A percentile compares a stretch with the other conserved stretches of the same genome.
These are phyloP conservation scores for Oncorhynchus kisutch DNA, from an alignment of 2,113 vertebrate species.

Conservation along the genomic window DNA sequence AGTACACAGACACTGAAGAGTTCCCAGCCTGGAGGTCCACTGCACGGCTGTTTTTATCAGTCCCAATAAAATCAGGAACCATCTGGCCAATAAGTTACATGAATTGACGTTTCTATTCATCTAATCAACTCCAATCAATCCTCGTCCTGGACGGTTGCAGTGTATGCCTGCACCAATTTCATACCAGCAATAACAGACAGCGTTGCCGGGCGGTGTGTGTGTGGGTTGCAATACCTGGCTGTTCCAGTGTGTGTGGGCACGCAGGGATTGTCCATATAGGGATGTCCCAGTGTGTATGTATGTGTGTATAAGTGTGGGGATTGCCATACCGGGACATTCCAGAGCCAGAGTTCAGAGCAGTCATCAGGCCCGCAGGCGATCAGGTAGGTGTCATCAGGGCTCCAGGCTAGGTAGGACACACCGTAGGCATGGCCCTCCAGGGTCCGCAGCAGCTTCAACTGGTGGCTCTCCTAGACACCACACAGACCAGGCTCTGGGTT, in stretches of 20 bases:
- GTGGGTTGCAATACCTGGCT: constrained; percentile 80
- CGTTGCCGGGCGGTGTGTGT: too few species aligned
- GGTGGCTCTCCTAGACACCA: constrained; percentile 86
- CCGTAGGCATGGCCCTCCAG: constrained; percentile 97
- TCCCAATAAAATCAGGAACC: too few species aligned
- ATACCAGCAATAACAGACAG: too few species aligned
- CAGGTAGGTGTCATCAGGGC: constrained; percentile 95
- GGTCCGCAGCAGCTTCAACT: constrained; percentile 93
- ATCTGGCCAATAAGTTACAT: too few species aligned
- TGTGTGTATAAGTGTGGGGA: too few species aligned
- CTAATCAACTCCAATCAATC: too few species aligned
- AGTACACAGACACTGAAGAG: neutral
- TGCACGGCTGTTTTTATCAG: too few species aligned
- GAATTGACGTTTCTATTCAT: too few species aligned
- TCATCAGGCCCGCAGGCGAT: constrained; percentile 98
- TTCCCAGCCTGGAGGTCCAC: neutral
- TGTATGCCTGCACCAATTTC: too few species aligned
- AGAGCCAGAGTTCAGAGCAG: constrained; percentile 99
- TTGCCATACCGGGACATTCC: constrained; percentile 89
- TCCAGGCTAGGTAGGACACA: constrained; percentile 97
- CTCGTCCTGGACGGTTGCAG: too few species aligned
- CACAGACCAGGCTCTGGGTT: neutral
- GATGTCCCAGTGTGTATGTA: constrained; percentile 28
- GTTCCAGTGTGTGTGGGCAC: constrained; percentile 98
- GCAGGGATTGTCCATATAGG: constrained; percentile 92